These are phyloP conservation scores for Sweltsa coloradensis DNA, from an alignment of 1,140 invertebrate species.

Conservation along the genomic window DNA sequence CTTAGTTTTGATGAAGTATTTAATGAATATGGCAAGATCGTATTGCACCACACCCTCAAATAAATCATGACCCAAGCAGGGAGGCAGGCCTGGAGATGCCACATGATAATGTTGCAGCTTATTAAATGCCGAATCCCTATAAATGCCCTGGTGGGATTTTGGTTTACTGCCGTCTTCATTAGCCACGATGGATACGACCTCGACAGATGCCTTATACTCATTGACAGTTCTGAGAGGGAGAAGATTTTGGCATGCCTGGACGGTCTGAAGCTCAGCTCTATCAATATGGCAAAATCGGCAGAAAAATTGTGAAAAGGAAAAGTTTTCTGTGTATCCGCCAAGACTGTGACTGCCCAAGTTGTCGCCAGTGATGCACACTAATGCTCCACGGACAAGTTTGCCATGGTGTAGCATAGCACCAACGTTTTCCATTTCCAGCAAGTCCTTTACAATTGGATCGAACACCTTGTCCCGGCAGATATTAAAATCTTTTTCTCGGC, in stretches of 20 bases:
- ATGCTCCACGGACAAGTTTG: conserved; percentile 16
- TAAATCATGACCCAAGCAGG: conserved; percentile 19
- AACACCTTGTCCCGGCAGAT: neutral
- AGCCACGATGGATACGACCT: no score
- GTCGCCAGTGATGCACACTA: conserved; percentile 23
- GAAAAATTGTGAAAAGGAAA: conserved; percentile 18
- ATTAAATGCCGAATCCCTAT: conserved; percentile 21
- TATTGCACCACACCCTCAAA: conserved; percentile 16
- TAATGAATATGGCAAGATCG: conserved; percentile 13
- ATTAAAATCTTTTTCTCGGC: conserved; percentile 1
- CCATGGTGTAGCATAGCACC: neutral
- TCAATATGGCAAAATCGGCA: conserved; percentile 19
- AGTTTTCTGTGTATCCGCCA: conserved; percentile 22
- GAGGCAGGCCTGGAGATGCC: conserved; percentile 18
- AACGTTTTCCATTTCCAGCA: neutral
- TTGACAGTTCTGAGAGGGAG: no score
- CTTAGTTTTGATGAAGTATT: conserved; percentile 4
- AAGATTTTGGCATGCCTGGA: no score
- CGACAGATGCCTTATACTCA: no score
- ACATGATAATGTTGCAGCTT: conserved; percentile 20
- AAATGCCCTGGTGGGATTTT: conserved; percentile 14
- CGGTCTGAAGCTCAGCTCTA: no score
- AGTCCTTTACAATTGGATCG: neutral
- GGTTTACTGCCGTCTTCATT: conserved; percentile 4
- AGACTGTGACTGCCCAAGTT: conserved; percentile 22